phyloP scores from a whole-genome alignment of 2,113 vertebrate species.

The Bothrops jararaca region DNA sequence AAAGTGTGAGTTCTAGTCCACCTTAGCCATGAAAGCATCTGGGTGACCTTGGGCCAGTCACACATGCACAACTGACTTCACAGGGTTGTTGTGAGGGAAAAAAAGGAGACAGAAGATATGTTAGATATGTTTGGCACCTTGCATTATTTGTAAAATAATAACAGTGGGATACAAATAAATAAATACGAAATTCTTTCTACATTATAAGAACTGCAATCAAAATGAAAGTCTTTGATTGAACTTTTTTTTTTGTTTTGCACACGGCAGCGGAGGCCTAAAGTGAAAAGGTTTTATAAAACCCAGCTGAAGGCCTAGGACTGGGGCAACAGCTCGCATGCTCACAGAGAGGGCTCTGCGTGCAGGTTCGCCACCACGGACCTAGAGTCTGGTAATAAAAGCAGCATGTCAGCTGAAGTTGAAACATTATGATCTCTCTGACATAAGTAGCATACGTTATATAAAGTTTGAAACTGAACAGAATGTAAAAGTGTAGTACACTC shows the following conservation, averaged over 20 bases:
- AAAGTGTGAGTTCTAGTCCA: not conserved
- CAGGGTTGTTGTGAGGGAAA: not conserved
- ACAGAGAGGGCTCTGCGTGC: too few relatives aligned
- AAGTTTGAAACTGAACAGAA: not conserved
- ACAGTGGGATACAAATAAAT: not conserved
- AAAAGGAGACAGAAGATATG: not conserved
- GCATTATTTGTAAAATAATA: not conserved
- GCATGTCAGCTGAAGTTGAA: slow-evolving; percentile 49
- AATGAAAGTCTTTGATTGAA: slow-evolving; percentile 39
- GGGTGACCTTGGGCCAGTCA: not conserved
- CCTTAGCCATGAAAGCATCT: not conserved
- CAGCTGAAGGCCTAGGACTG: too few relatives aligned
- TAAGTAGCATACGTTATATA: not conserved
- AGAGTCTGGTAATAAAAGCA: slow-evolving; percentile 50
- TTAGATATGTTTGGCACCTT: not conserved
- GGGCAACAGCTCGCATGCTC: too few relatives aligned
- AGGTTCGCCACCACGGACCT: too few relatives aligned
- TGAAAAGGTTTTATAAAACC: too few relatives aligned
- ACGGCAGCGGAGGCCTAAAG: too few relatives aligned
- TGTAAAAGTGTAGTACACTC: too few relatives aligned
- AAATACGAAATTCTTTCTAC: slow-evolving; percentile 34
- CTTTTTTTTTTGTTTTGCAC: too few relatives aligned
- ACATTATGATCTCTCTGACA: slow-evolving; percentile 11
- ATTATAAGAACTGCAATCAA: slow-evolving; percentile 40
- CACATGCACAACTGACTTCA: not conserved